phyloP scores from a whole-genome alignment of 53 echinoderm and acorn worm genomes.

The Zoroaster sp. region DNA sequence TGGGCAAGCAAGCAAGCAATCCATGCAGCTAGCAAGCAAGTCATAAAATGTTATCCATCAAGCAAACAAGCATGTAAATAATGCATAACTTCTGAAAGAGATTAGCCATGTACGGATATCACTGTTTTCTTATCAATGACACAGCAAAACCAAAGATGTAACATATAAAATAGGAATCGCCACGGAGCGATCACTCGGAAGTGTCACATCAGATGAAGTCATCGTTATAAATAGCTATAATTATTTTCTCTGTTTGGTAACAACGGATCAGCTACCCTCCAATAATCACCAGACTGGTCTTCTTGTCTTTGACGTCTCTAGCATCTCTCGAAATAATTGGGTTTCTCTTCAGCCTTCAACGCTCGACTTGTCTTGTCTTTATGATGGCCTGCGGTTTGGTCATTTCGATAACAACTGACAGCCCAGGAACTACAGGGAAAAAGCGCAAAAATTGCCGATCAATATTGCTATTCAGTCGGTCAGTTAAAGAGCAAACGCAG shows the following conservation, averaged over 20 bases:
- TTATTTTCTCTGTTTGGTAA: neutral
- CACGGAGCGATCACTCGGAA: neutral
- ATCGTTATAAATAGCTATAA: neutral
- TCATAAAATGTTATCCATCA: neutral
- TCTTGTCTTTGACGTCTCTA: neutral
- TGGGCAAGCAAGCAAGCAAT: no score
- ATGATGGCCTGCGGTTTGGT: neutral
- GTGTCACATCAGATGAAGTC: neutral
- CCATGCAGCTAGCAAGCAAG: neutral
- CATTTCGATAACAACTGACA: conserved; percentile 15
- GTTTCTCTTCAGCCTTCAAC: neutral
- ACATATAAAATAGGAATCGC: no score
- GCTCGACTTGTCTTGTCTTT: neutral
- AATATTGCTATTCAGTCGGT: conserved; percentile 26
- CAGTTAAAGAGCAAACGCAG: conserved; percentile 49
- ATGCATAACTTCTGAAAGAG: no score
- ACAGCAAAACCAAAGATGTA: neutral
- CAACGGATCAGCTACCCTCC: no score
- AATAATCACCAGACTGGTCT: neutral
- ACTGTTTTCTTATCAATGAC: neutral
- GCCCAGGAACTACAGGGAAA: neutral
- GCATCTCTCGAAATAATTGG: conserved; percentile 19
- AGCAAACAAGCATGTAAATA: neutral
- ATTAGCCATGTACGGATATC: neutral
- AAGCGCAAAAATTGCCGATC: conserved; percentile 57